These are phyloP conservation scores for Catamblyrhynchus diadema DNA, from an alignment of 2,797 vertebrate species.

Conservation along the genomic window DNA sequence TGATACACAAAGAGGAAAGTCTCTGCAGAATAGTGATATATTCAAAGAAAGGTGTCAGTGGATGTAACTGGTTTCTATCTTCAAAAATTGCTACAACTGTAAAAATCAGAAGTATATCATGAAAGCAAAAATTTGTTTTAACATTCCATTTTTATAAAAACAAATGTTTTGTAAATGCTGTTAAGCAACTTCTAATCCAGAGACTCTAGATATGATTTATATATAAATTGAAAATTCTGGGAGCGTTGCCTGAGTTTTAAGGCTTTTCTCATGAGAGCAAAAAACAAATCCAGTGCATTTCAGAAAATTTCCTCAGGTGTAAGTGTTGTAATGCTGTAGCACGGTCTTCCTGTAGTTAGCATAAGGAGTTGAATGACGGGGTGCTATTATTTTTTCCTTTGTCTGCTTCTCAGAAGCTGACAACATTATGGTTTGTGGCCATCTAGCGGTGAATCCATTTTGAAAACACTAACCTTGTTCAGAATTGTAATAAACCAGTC, in stretches of 20 bases:
- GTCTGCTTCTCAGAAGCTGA: neutral
- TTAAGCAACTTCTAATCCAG: neutral
- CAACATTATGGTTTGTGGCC: slow-evolving; percentile 19
- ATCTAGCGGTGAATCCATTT: slow-evolving; percentile 56
- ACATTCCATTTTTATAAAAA: neutral
- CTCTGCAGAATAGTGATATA: neutral
- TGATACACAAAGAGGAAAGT: neutral
- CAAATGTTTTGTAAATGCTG: neutral
- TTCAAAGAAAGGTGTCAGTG: neutral
- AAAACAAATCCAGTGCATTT: neutral
- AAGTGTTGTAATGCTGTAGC: neutral
- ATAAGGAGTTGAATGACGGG: neutral
- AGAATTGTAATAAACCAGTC: neutral
- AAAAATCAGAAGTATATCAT: neutral
- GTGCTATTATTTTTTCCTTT: neutral
- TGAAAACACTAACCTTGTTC: neutral
- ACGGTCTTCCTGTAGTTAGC: neutral
- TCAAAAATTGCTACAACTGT: neutral
- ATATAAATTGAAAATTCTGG: neutral
- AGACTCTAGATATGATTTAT: neutral
- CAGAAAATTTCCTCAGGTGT: neutral
- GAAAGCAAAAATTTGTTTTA: neutral
- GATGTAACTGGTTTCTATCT: neutral
- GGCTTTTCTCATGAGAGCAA: neutral
- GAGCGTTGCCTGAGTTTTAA: neutral